Base-by-base conservation (phyloP, 2,797 vertebrate species). In the Chrysocyon brachyurus region DNA sequence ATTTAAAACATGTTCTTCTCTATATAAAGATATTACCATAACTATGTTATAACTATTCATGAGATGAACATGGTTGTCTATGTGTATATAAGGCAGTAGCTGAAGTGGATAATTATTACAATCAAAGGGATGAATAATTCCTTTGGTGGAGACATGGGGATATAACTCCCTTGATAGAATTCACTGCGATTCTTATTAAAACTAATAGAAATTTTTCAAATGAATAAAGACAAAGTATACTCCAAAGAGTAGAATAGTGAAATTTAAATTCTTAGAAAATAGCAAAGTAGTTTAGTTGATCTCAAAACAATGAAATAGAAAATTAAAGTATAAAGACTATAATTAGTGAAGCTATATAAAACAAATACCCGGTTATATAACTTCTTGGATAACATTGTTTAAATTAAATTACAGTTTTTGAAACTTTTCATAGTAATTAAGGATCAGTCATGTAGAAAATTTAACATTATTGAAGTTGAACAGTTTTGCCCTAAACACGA, bases 391-490 rank as follows among this genome's bases (percentile, higher is more conserved):
- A 94, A 16, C 1, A 1, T 36, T 52, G 2, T 36, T 77, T 78
- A 96, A 91, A 49, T 91, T 24, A 72, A 83, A 33, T 31, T n/a
- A 11, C 14, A 73, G 3, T 17, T 64, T 90, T 97, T 66, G 90
- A 77, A 91, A 59, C 57, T n/a, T 19, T 91, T 12, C n/a, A 16
- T 77, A 31, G 11, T 66, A 86, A 52, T 75, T 56, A 70, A 40
- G 97, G 59, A 82, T 0, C 21, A 66, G 10, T 56, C 16, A 28
- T 91, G 31, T 17, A 94, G n/a, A 97, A 93, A 97, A 95, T 61
- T 94, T 97, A 68, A 85, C 75, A 91, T 77, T 96, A 95, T 92
- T 96, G 16, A 94, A 97, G 64, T 56, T 77, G 91, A 90, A 77
- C n/a, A 79, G 22, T 87, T 97, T 79, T 97, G 26, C 96, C n/a